Base-by-base conservation (phyloP, 2,113 vertebrate species). In the Gobio gobio region DNA sequence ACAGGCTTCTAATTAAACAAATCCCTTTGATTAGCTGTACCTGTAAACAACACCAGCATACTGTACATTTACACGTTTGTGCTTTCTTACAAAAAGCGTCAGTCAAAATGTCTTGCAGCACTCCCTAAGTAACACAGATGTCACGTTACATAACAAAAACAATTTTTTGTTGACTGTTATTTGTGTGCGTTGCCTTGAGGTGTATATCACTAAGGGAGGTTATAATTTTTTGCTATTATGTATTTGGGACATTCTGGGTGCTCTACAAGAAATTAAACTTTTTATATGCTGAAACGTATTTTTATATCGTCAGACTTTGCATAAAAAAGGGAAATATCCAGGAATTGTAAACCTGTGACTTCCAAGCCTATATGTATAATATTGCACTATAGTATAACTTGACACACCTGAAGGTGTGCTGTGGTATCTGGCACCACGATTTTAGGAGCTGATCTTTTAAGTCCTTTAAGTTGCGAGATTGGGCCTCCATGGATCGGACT, bases 21-120 rank as follows among this genome's bases (percentile, higher is more conserved):
- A 79, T 63, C n/a, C 40, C n/a, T 45, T 79, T 79, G 36, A 79
- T 79, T 45, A 26, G 40, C 58, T 40, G n/a, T 61, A 79, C 78
- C 58, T 79, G 78, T 26, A 63, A 63, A 79, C 77, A 47, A 63
- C 13, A 29, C 56, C 58, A 18, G 36, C 58, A 18, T 63, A 26
- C 40, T 63, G n/a, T 63, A 45, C 13, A 45, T 61, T 78, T 33
- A 24, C 77, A 45, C 33, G 26, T 78, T 43, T 43, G 43, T 45
- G 22, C 33, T 78, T 45, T 18, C 22, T 43, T 24, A 26, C 8
- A n/a, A 36, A 40, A 59, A 78, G 5, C 2, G 20, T 18, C 20
- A 47, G 58, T 79, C 3, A 63, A 79, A 47, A 12, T 79, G 40
- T 79, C 58, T 63, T 2, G 13, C 58, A 29, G 58, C 58, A 47